Evolutionary conservation across 2,113 vertebrate genomes (phyloP).

Genomic region (Mellivora capensis): DNA sequence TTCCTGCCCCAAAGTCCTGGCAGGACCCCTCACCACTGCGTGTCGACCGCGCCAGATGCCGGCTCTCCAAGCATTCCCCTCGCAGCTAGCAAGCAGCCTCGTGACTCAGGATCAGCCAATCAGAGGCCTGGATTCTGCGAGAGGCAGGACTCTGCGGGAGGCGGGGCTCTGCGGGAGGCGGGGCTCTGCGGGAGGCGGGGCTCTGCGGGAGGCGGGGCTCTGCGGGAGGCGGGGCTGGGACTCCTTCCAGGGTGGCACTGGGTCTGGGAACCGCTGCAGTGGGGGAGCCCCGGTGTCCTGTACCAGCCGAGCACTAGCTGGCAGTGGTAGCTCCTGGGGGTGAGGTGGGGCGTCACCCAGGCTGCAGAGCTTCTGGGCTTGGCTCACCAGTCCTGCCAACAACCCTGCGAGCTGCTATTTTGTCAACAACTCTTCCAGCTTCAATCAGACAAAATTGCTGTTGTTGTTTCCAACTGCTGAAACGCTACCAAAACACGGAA

Average conservation of each 20-base stretch:
- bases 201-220: not conserved
- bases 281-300: rapidly evolving
- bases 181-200: not conserved
- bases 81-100: not conserved
- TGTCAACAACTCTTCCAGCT: not conserved
- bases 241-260: rapidly evolving
- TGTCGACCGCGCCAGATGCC: rapidly evolving
- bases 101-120: not conserved
- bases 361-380: not conserved
- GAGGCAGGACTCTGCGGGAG: not conserved
- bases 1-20: not conserved
- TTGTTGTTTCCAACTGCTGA: not conserved
- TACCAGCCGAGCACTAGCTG: rapidly evolving
- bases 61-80: not conserved
- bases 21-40: rapidly evolving
- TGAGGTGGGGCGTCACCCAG: not conserved
- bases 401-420: not conserved
- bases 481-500: not conserved
- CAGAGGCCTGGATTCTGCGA: not conserved
- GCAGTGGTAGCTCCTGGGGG: not conserved
- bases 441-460: not conserved
- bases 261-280: not conserved
- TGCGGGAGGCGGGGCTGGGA: not conserved
- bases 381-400: not conserved
- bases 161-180: not conserved